Evolutionary conservation across 2,888 invertebrate genomes (phyloP), one percentile per base, ranked within the genome.

Genomic region (Epinotia bilunana): DNA sequence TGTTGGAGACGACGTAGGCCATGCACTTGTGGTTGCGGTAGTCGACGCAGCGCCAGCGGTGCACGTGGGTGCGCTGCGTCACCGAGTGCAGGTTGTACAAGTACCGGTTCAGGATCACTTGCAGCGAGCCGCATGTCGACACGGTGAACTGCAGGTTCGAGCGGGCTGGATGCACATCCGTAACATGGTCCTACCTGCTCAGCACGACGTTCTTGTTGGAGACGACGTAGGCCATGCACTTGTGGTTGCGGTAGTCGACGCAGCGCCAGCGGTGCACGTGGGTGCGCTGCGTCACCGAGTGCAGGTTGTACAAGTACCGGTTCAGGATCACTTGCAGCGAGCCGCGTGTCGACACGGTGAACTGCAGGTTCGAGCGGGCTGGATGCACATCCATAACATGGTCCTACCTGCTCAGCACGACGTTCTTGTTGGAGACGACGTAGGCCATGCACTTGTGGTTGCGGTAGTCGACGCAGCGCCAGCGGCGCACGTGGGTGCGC

Each of bases 381-480:
- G 20, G 20, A 20, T 20, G 20, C 20, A 20, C 20, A 20, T 20
- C 20, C 20, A 2, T 20, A 20, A 20, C 20, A 20, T 20, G 2
- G 2, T 20, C 20, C 20, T 46, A 92, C 94, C 94, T 90, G 79
- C 89, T 92, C 0, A 92, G 76, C 7, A 94, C 94, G n/a, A 94
- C 79, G 76, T 91, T 92, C 12, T 90, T 92, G 71, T 90, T 90
- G 18, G 94, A 94, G 73, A 92, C 85, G 39, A 94, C 82, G 78
- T 90, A 91, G 0, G 94, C 94, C 55, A 83, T 82, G 78, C 94
- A 94, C 76, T 89, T 90, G 57, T 87, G 87, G 83, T 91, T 91
- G 57, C 94, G 87, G 73, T 94, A 94, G 76, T 94, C 93, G n/a
- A 92, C 91, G 75, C 94, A 94, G 1, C 94, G 90, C 94, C 94